phyloP scores from a whole-genome alignment of 2,113 vertebrate genomes.

The Perccottus glenii region DNA sequence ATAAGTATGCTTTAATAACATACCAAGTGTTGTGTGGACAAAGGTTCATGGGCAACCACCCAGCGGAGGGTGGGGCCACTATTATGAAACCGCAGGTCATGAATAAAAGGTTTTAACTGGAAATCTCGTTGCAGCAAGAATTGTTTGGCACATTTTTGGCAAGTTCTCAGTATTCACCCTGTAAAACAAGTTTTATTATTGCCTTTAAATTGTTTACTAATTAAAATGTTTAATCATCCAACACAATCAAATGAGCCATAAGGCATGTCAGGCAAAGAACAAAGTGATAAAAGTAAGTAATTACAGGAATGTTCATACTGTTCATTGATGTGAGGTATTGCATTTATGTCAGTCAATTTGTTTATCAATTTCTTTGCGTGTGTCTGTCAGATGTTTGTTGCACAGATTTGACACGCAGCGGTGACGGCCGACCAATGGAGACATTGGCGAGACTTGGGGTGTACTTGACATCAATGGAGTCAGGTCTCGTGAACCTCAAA shows the following conservation, averaged over 20 bases:
- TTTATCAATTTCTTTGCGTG: not conserved
- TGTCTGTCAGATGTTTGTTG: not conserved
- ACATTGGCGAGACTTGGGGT: constrained; percentile 49
- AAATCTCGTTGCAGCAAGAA: not conserved
- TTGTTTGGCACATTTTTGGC: not conserved
- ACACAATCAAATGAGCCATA: constrained; percentile 10
- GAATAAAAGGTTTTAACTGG: not conserved
- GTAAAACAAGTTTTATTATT: constrained; percentile 28
- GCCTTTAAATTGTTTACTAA: not conserved
- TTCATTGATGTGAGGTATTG: constrained; percentile 5
- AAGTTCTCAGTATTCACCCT: not conserved
- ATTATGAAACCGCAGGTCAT: not conserved
- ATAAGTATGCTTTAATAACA: no score
- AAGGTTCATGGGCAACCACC: no score
- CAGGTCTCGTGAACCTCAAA: constrained; percentile 73
- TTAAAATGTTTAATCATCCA: constrained; percentile 21
- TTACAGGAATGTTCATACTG: constrained; percentile 22
- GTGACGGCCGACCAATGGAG: constrained; percentile 45
- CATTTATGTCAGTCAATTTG: not conserved
- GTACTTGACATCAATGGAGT: constrained; percentile 66
- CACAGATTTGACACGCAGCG: not conserved
- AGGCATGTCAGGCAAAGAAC: constrained; percentile 4
- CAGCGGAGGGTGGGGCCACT: no score
- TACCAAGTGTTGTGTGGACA: no score
- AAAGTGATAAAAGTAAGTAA: constrained; percentile 13